Conservation (phyloP, 2,113 vertebrate species). For the Lethenteron reissneri region DNA sequence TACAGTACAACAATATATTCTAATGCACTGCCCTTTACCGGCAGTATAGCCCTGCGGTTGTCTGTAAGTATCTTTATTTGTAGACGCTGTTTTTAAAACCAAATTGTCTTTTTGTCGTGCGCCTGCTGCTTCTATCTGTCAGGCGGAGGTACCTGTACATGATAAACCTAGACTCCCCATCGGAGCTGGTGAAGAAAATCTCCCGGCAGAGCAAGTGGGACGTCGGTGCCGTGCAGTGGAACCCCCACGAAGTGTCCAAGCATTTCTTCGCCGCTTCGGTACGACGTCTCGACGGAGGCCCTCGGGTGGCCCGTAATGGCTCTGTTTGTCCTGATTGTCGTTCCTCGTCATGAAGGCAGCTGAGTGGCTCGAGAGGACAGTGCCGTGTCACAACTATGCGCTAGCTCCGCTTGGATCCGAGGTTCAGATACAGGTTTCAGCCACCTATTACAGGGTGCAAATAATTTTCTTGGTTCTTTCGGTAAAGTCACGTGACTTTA, state of each 20-base stretch:
- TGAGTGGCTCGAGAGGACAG: too few relatives aligned
- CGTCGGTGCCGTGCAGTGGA: constrained; percentile 90
- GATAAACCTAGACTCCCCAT: constrained; percentile 62
- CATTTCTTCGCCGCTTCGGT: constrained; percentile 83
- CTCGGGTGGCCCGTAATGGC: too few relatives aligned
- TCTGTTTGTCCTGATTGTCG: too few relatives aligned
- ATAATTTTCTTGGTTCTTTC: too few relatives aligned
- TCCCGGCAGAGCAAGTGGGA: constrained; percentile 94
- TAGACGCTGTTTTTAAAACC: background rate
- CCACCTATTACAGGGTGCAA: too few relatives aligned
- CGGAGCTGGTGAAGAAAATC: constrained; percentile 58
- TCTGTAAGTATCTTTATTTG: background rate
- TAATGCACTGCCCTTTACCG: background rate
- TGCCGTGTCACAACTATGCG: too few relatives aligned
- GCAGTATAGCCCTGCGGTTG: background rate
- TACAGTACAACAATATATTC: too few relatives aligned
- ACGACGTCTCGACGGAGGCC: background rate
- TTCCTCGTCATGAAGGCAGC: too few relatives aligned
- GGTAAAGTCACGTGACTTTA: too few relatives aligned
- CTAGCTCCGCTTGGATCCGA: too few relatives aligned
- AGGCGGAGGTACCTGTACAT: constrained; percentile 81
- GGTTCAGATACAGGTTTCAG: too few relatives aligned
- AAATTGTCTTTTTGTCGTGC: background rate
- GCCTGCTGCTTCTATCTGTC: constrained; percentile 12
- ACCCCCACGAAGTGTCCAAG: constrained; percentile 47